Evolutionary conservation across 1,140 invertebrate species (phyloP).

Genomic region (Trigoniulus corallinus): DNA sequence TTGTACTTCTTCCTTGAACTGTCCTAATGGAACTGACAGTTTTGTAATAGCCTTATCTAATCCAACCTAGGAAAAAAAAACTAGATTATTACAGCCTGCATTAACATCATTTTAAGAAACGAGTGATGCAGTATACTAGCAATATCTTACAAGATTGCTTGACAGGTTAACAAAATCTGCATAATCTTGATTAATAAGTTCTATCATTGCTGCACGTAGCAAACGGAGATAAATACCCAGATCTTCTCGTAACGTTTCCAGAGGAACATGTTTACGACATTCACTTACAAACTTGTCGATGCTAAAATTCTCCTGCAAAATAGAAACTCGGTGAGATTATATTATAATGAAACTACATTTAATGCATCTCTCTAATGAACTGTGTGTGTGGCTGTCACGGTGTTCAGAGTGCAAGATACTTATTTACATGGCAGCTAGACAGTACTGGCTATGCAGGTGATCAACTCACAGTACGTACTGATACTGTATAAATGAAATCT

Average conservation of each 20-base stretch:
- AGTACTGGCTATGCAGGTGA: too few relatives aligned
- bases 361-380: neutral
- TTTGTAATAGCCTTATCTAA: slow-evolving; percentile 69
- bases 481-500: too few relatives aligned
- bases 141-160: slow-evolving; percentile 51
- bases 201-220: slow-evolving; percentile 79
- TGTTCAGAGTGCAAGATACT: too few relatives aligned
- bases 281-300: slow-evolving; percentile 78
- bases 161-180: slow-evolving; percentile 92
- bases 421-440: too few relatives aligned
- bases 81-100: slow-evolving; percentile 4
- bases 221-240: slow-evolving; percentile 76
- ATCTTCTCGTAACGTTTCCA: slow-evolving; percentile 80
- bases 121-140: neutral
- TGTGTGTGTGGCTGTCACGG: neutral
- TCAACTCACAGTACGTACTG: too few relatives aligned
- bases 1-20: slow-evolving; percentile 61
- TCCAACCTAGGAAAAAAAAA: too few relatives aligned
- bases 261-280: slow-evolving; percentile 55
- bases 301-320: slow-evolving; percentile 58
- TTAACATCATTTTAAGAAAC: neutral
- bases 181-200: slow-evolving; percentile 93
- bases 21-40: slow-evolving; percentile 53
- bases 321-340: slow-evolving; percentile 2
- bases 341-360: neutral